Conservation (phyloP, 1,140 invertebrate species). For the Hydropsyche tenuis region DNA sequence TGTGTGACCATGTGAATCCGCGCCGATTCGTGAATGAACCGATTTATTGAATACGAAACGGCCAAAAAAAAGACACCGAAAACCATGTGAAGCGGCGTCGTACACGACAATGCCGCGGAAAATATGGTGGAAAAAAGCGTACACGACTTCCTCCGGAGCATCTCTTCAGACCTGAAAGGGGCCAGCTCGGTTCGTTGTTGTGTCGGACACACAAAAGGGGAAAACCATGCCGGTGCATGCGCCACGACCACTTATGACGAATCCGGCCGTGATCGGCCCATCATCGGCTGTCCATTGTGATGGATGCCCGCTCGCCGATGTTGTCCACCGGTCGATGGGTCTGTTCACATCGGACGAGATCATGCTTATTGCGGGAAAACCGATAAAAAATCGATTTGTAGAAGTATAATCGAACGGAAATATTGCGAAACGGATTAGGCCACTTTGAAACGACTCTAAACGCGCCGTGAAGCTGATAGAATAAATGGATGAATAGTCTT, state of each 20-base stretch:
- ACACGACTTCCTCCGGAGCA: constrained; percentile 33
- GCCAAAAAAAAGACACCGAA: constrained; percentile 31
- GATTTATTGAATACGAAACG: constrained; percentile 44
- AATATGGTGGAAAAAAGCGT: constrained; percentile 42
- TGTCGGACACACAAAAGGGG: constrained; percentile 24
- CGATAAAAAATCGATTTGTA: no score
- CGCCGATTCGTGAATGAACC: constrained; percentile 47
- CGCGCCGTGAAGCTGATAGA: no score
- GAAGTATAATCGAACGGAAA: no score
- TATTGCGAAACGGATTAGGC: no score
- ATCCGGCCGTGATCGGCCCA: constrained; percentile 26
- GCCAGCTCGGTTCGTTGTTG: background rate
- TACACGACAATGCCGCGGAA: constrained; percentile 33
- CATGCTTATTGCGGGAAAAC: background rate
- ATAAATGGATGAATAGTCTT: no score
- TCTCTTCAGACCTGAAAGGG: background rate
- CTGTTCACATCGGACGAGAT: background rate
- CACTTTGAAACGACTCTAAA: no score
- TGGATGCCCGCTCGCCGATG: no score
- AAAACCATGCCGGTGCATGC: constrained; percentile 38
- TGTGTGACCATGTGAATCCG: constrained; percentile 46
- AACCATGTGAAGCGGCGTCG: constrained; percentile 15
- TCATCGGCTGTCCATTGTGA: constrained; percentile 7
- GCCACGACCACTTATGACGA: constrained; percentile 45
- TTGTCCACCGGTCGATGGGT: background rate